These are phyloP conservation scores for Lithophane semibrunnea DNA, from an alignment of 2,888 invertebrate genomes.

Conservation along the genomic window DNA sequence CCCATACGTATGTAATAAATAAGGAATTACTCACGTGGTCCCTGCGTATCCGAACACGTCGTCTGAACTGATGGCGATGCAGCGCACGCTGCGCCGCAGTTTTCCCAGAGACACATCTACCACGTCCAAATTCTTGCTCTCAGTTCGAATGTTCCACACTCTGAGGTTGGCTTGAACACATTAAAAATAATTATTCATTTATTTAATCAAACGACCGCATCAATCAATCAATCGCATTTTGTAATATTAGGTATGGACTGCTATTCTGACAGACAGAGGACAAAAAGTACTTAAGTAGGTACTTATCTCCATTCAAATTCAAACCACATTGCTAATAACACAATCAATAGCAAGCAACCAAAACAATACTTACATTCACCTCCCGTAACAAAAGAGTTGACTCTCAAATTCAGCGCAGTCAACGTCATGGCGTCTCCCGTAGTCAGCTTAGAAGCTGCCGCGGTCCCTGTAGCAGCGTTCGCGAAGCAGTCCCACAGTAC, in stretches of 20 bases:
- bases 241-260: no score
- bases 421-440: conserved; percentile 93
- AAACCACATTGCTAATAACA: background rate
- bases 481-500: conserved; percentile 95
- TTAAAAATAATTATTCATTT: background rate
- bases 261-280: no score
- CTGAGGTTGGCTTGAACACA: conserved; percentile 90
- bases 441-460: conserved; percentile 91
- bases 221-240: no score
- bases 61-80: conserved; percentile 92
- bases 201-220: no score
- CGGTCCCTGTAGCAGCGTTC: conserved; percentile 91
- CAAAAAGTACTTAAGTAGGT: background rate
- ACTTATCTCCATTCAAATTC: background rate
- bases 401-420: conserved; percentile 88
- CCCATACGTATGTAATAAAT: background rate
- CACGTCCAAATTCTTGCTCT: conserved; percentile 92
- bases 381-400: conserved; percentile 93
- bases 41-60: conserved; percentile 96
- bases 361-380: conserved; percentile 91
- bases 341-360: no score
- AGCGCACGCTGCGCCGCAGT: conserved; percentile 94
- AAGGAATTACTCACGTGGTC: conserved; percentile 93
- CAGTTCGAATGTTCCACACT: conserved; percentile 93
- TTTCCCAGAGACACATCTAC: conserved; percentile 95